These are phyloP conservation scores for Lepidochrysops patricia DNA, from an alignment of 2,888 invertebrate genomes.

Conservation along the genomic window DNA sequence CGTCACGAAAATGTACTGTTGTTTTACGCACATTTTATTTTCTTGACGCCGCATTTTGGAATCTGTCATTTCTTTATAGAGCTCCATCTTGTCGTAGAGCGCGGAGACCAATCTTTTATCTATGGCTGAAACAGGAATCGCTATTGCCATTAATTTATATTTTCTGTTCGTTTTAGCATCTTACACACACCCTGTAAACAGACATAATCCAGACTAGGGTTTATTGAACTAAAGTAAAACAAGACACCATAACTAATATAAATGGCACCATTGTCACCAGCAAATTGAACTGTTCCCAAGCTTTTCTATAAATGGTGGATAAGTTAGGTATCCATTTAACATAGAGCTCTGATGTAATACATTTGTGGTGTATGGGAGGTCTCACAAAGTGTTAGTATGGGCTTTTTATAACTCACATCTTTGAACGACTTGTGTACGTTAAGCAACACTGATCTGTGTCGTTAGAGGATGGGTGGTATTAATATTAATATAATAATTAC, in stretches of 20 bases:
- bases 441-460: background rate
- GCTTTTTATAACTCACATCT: background rate
- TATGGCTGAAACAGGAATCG: too few relatives aligned
- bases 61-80: too few relatives aligned
- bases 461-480: too few relatives aligned
- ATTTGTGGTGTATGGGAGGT: background rate
- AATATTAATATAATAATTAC: too few relatives aligned
- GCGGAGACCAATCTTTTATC: too few relatives aligned
- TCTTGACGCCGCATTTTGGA: too few relatives aligned
- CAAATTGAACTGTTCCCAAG: conserved; percentile 6
- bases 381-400: background rate
- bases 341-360: conserved; percentile 26
- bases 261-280: conserved; percentile 17
- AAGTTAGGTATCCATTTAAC: conserved; percentile 18
- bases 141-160: too few relatives aligned
- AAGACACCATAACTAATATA: conserved; percentile 26
- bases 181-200: background rate
- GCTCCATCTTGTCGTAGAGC: too few relatives aligned
- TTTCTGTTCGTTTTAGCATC: too few relatives aligned
- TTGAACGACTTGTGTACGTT: background rate
- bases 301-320: conserved; percentile 13
- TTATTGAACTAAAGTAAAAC: conserved; percentile 55
- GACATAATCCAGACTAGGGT: conserved; percentile 54
- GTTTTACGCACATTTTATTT: too few relatives aligned
- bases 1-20: too few relatives aligned